Evolutionary conservation across 1,140 invertebrate species (phyloP), one percentile per base, ranked within the genome.

Genomic region (Procambarus clarkii): DNA sequence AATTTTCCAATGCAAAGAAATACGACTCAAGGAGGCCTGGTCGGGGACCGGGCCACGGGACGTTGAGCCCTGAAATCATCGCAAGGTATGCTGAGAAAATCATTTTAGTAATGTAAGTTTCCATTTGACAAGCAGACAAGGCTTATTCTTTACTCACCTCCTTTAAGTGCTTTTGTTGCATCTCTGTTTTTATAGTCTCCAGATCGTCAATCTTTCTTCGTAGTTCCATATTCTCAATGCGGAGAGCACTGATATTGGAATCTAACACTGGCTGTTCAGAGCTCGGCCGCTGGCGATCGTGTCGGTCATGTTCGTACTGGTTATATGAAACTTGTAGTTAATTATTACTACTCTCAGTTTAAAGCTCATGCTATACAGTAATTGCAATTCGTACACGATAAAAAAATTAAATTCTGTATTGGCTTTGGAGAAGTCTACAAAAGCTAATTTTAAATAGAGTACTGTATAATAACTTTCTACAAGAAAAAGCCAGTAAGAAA

Each of bases 91-190:
- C 34, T 34, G 34, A 34, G 1, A 34, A 34, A 34, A 34, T 34
- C 34, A 5, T 5, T 13, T 54, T 54, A 54, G 13, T 54, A 54
- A 54, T 54, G 13, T 9, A 54, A 54, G 13, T 9, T 54, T 54
- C 50, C 50, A 54, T 13, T 13, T 54, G 50, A 13, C 8, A 9
- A 13, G 8, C 50, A 3, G 13, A 54, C 50, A 9, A 13, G 13
- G 50, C 8, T 34, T 54, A 13, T 54, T 64, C 60, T 64, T 18
- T 21, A 60, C 82, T 34, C n/a, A 91, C 92, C 88, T 93, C 92
- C 77, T 91, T 86, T 34, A 93, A 46, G 78, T 93, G 92, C 64
- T 93, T 93, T 71, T 93, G 92, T 78, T 92, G 90, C 83, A 92
- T 80, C 64, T 89, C 86, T 24, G 92, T 90, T 54, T 90, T 92